Conservation (phyloP, 2,113 vertebrate species). For the Muntiacus muntjak region DNA sequence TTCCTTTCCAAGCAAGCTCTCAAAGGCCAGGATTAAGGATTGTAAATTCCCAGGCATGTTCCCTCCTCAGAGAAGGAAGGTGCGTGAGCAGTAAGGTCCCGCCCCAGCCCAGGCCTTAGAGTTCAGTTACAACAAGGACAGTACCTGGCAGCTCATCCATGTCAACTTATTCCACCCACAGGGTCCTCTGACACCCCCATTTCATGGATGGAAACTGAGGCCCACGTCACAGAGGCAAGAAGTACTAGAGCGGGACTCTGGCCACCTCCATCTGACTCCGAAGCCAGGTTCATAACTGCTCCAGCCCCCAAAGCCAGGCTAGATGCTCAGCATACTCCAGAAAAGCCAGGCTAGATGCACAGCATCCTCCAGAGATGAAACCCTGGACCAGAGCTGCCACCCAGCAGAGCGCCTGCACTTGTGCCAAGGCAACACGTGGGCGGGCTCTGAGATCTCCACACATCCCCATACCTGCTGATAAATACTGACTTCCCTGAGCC, state of each 20-base stretch:
- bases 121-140: neutral
- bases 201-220: neutral
- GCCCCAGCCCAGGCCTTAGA: neutral
- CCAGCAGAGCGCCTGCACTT: fast-evolving
- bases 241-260: neutral
- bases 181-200: neutral
- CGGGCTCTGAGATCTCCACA: neutral
- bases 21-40: neutral
- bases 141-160: neutral
- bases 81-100: fast-evolving
- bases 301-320: neutral
- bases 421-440: fast-evolving
- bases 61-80: neutral
- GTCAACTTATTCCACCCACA: fast-evolving
- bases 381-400: fast-evolving
- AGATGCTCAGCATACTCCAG: neutral
- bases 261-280: neutral
- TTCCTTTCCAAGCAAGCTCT: neutral
- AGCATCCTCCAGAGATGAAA: neutral
- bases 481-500: fast-evolving
- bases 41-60: neutral
- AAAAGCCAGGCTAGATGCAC: neutral
- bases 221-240: neutral
- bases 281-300: neutral
- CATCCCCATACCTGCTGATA: neutral